Base-by-base conservation (phyloP, 2,888 invertebrate species). In the Tanypteryx hageni region DNA sequence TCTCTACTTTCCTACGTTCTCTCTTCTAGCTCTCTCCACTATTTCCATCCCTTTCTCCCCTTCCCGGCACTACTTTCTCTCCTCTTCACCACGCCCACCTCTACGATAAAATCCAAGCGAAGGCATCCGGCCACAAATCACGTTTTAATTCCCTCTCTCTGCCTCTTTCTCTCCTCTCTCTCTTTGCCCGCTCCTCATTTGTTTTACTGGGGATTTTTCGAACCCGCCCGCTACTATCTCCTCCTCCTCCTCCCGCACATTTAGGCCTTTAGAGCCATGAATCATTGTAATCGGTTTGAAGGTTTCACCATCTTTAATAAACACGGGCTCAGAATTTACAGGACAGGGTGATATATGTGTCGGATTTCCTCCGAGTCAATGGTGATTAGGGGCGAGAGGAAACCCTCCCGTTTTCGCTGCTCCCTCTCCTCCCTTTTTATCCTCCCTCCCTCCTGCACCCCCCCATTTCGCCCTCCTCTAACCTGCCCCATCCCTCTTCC, bases 111-210 rank as follows among this genome's bases (percentile, higher is more conserved):
- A 89, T 89, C 89, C 61, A 64, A 31, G 89, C 44, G 64, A 61
- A n/a, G 89, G 89, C 68, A 89, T 89, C 89, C 89, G 89, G 89
- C n/a, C 89, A 89, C 89, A 89, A 89, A 89, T 89, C 89, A 89
- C 89, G 64, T 61, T 61, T 89, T 89, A 89, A 89, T 89, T 27
- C 64, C 68, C 64, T 58, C 85, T n/a, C 56, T 84, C 10, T 57
- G 18, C 84, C 84, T 86, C 59, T 22, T 1, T 44, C 64, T n/a
- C 56, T 13, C 56, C 9, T 27, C 31, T 8, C 0, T 22, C 82
- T 5, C 22, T 58, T 27, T 61, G 31, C 61, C 9, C 58, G 31
- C 86, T 59, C 64, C 89, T 89, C 89, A 89, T 89, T 89, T 89
- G 89, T 89, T 64, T 89, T 64, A 64, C 13, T 64, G 31, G 44